phyloP scores from a whole-genome alignment of 2,797 vertebrate genomes.

The Chelon labrosus region DNA sequence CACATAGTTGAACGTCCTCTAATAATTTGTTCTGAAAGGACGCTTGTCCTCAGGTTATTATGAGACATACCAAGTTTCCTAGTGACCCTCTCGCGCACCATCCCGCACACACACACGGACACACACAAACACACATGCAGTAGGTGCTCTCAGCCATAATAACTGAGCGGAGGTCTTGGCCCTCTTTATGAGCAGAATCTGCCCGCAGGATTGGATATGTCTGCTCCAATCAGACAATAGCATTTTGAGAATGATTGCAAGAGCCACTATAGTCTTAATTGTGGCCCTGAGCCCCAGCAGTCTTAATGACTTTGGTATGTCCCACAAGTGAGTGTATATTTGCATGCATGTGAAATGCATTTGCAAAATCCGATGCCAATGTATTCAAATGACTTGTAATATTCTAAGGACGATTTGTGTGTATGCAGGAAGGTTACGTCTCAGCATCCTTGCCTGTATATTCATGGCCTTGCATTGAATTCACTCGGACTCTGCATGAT shows the following conservation, averaged over 20 bases:
- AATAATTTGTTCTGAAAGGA: conserved; percentile 68
- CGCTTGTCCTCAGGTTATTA: conserved; percentile 64
- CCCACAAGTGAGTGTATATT: conserved; percentile 27
- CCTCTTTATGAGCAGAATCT: conserved; percentile 74
- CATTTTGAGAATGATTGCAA: conserved; percentile 68
- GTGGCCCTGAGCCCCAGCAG: conserved; percentile 62
- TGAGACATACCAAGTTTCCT: conserved; percentile 48
- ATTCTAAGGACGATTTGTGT: conserved; percentile 14
- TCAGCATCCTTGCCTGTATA: conserved; percentile 1
- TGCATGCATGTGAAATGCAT: conserved; percentile 35
- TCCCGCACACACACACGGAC: conserved; percentile 14
- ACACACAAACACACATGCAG: conserved; percentile 15
- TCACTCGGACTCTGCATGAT: conserved; percentile 13
- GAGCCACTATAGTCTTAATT: conserved; percentile 74
- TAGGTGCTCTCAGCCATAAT: conserved; percentile 73
- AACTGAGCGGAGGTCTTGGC: conserved; percentile 71
- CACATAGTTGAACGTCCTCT: conserved; percentile 42
- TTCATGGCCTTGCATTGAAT: conserved; percentile 10
- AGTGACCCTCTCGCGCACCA: conserved; percentile 38
- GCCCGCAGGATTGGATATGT: conserved; percentile 69
- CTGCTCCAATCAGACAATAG: conserved; percentile 73
- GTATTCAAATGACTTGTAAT: conserved; percentile 34
- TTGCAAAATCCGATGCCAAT: conserved; percentile 16
- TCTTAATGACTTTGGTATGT: conserved; percentile 69
- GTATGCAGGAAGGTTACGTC: conserved; percentile 16